A percentile compares a stretch with the other conserved stretches of the same genome.
Evolutionary conservation across 1,140 invertebrate genomes (phyloP).

Genomic region (Radopholus similis): DNA sequence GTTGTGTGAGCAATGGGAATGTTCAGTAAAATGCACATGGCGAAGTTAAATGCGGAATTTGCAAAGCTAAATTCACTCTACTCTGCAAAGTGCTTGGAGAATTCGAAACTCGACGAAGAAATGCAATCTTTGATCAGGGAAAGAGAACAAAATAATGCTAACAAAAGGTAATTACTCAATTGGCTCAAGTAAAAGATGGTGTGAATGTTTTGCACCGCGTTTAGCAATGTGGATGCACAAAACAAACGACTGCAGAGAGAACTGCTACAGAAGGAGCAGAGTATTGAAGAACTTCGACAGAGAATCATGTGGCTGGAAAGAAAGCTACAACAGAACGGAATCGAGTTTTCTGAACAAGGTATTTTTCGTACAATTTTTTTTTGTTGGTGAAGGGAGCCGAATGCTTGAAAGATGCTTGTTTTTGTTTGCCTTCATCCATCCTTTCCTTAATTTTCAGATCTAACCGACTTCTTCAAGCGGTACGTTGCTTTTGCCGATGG

Average conservation of each 20-base stretch:
- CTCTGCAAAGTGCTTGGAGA: constrained; percentile 83
- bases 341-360: constrained; percentile 18
- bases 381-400: no score
- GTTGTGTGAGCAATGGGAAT: background rate
- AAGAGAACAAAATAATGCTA: constrained; percentile 32
- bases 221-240: constrained; percentile 31
- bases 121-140: constrained; percentile 68
- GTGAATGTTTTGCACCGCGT: constrained; percentile 4
- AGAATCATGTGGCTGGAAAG: constrained; percentile 22
- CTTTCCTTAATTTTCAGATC: background rate
- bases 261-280: constrained; percentile 34
- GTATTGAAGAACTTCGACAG: constrained; percentile 37
- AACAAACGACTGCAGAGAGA: constrained; percentile 36
- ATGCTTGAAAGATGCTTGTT: constrained; percentile 4
- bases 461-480: constrained; percentile 6
- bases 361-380: background rate
- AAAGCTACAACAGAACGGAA: constrained; percentile 19
- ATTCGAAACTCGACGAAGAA: constrained; percentile 78
- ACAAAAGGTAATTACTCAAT: background rate
- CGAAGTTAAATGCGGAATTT: constrained; percentile 76
- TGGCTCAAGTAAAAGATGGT: background rate
- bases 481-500: background rate
- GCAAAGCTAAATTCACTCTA: constrained; percentile 81
- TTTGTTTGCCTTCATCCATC: background rate
- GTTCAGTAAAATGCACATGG: background rate